These are phyloP conservation scores for Bellardia pandia DNA, from an alignment of 2,888 invertebrate genomes.

Conservation along the genomic window DNA sequence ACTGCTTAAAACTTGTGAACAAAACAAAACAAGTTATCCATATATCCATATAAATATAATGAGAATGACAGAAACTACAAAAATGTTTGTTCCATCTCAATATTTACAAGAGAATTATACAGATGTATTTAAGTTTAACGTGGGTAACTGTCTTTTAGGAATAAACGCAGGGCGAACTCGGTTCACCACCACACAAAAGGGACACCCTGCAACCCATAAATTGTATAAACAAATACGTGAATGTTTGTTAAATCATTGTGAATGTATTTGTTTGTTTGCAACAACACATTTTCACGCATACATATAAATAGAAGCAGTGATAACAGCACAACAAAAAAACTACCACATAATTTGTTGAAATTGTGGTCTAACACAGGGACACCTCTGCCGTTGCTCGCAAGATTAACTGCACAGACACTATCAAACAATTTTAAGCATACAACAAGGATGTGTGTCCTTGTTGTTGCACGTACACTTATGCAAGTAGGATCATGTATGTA, in stretches of 20 bases:
- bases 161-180: too few relatives aligned
- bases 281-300: background rate
- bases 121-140: too few relatives aligned
- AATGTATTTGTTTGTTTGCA: conserved; percentile 1
- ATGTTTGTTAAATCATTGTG: conserved; percentile 9
- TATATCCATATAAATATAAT: too few relatives aligned
- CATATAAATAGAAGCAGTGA: background rate
- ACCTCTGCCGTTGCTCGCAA: background rate
- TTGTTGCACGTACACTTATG: background rate
- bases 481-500: background rate
- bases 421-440: conserved; percentile 6
- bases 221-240: background rate
- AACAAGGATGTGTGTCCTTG: conserved; percentile 23
- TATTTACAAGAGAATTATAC: too few relatives aligned
- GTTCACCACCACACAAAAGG: background rate
- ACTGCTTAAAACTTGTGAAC: too few relatives aligned
- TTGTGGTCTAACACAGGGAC: conserved; percentile 43
- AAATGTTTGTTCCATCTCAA: too few relatives aligned
- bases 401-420: background rate
- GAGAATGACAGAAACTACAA: too few relatives aligned
- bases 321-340: conserved; percentile 8
- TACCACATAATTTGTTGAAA: conserved; percentile 62
- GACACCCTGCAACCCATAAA: background rate
- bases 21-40: too few relatives aligned
- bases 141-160: too few relatives aligned